Evolutionary conservation across 92 coral and sea anemone genomes (phyloP).

Genomic region (Actinernus sp.): DNA sequence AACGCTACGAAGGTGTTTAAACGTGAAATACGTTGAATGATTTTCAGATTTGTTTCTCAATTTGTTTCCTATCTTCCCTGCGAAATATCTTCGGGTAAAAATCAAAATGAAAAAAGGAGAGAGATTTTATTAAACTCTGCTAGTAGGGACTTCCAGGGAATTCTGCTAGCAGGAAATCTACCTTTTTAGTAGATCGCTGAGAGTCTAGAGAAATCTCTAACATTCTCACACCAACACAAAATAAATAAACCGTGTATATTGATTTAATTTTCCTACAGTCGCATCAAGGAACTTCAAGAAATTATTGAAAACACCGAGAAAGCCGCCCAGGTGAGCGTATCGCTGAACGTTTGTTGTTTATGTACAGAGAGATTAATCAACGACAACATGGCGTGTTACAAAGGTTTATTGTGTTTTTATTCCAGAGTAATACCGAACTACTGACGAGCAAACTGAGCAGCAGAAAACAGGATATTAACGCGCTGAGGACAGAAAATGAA

Average conservation of each 20-base stretch:
- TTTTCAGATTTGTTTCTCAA: no score
- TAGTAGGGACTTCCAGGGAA: no score
- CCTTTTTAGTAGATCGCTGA: no score
- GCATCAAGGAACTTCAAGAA: constrained; percentile 86
- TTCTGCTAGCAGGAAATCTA: no score
- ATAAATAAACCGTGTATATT: not conserved
- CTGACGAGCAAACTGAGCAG: constrained; percentile 87
- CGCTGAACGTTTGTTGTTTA: not conserved
- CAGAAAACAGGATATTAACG: constrained; percentile 89
- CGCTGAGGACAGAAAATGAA: constrained; percentile 91
- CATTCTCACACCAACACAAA: no score
- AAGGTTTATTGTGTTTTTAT: not conserved
- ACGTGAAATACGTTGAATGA: no score
- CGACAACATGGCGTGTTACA: not conserved
- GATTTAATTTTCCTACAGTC: constrained; percentile 58
- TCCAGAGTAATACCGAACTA: constrained; percentile 83
- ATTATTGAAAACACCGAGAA: constrained; percentile 84
- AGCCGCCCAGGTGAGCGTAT: constrained; percentile 79
- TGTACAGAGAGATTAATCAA: not conserved
- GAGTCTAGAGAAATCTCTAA: no score
- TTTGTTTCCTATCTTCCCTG: no score
- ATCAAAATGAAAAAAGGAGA: no score
- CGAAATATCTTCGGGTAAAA: no score
- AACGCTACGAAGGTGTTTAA: constrained; percentile 53
- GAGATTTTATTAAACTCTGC: no score